A percentile compares a stretch with the other conserved stretches of the same genome.
Conservation (phyloP, 2,113 vertebrate genomes). For the Argyrosomus japonicus region DNA sequence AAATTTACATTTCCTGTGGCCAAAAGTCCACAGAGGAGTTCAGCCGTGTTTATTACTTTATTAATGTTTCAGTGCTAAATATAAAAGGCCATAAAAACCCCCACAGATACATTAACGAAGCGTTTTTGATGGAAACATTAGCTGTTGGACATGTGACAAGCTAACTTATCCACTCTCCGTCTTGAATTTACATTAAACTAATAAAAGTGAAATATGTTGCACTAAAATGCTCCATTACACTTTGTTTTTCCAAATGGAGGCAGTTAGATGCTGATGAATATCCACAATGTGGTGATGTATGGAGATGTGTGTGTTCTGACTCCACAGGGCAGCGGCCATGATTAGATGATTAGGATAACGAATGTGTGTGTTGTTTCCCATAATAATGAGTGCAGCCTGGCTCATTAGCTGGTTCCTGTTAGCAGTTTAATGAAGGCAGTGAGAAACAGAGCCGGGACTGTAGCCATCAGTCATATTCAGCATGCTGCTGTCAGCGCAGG, state of each 20-base stretch:
- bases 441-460: constrained; percentile 38
- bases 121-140: not conserved
- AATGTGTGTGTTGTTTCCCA: constrained; percentile 66
- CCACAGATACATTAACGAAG: not conserved
- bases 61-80: not conserved
- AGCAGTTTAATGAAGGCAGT: constrained; percentile 62
- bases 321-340: constrained; percentile 60
- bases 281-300: constrained; percentile 52
- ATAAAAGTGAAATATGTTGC: constrained; percentile 44
- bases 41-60: not conserved
- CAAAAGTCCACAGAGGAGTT: not conserved
- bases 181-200: constrained; percentile 30
- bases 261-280: constrained; percentile 55
- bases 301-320: constrained; percentile 51
- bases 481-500: constrained; percentile 20
- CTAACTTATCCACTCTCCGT: not conserved
- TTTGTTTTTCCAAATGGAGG: constrained; percentile 37
- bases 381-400: constrained; percentile 65
- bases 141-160: not conserved
- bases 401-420: constrained; percentile 72
- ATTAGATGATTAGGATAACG: constrained; percentile 71
- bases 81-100: not conserved
- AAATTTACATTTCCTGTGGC: not conserved
- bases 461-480: constrained; percentile 57
- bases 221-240: constrained; percentile 48